Percentiles rank a stretch among this genome's conserved stretches.
Conservation (phyloP, 2,113 vertebrate genomes). For the Neotragus moschatus region DNA sequence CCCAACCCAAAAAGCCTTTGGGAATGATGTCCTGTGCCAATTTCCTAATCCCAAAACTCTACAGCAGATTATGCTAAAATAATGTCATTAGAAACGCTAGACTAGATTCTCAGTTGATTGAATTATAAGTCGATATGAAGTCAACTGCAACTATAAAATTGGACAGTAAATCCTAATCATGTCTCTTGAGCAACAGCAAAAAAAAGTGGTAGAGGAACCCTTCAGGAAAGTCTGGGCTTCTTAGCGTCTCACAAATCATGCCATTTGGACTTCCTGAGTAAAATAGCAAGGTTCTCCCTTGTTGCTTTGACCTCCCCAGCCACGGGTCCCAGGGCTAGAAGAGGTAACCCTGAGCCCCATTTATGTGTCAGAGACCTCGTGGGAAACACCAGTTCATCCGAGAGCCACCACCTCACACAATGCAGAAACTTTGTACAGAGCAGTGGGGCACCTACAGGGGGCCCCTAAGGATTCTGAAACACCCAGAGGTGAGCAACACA, state of each 20-base stretch:
- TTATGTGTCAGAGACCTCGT: neutral
- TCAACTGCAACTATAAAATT: neutral
- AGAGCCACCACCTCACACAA: neutral
- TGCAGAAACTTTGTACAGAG: neutral
- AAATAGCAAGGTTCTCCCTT: neutral
- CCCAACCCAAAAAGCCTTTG: neutral
- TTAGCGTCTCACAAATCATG: neutral
- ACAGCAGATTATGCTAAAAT: neutral
- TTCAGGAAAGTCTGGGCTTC: neutral
- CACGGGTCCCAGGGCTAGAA: neutral
- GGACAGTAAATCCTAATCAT: neutral
- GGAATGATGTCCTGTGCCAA: neutral
- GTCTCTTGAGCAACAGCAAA: neutral
- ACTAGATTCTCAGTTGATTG: neutral
- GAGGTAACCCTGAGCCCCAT: neutral
- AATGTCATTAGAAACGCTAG: neutral
- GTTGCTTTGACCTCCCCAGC: neutral
- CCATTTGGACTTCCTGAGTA: neutral
- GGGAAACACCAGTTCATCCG: neutral
- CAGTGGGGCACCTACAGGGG: no score
- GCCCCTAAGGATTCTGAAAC: neutral
- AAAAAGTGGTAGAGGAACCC: rapidly evolving
- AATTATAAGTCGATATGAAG: neutral
- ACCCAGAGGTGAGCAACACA: neutral
- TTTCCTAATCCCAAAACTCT: neutral